Evolutionary conservation across 1,140 invertebrate species (phyloP).

Genomic region (Epicauta chinensis): DNA sequence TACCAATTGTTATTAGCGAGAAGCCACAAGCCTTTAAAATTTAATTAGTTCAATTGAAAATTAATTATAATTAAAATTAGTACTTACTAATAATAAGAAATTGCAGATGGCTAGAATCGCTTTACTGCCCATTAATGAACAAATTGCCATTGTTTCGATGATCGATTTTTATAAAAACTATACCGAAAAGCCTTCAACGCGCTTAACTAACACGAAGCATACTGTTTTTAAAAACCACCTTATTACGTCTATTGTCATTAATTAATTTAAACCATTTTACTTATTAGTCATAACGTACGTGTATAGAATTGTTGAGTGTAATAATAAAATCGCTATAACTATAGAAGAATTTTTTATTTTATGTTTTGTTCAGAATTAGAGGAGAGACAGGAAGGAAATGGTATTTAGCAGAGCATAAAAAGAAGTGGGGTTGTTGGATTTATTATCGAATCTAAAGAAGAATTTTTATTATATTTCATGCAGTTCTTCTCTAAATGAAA

Average conservation of each 20-base stretch:
- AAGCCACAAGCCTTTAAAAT: constrained; percentile 61
- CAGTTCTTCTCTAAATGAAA: neutral
- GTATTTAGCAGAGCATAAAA: constrained; percentile 37
- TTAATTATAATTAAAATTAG: neutral
- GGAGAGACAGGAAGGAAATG: constrained; percentile 38
- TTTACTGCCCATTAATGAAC: constrained; percentile 34
- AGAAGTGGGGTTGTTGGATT: constrained; percentile 21
- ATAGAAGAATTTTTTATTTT: constrained; percentile 8
- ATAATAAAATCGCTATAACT: constrained; percentile 4
- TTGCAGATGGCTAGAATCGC: constrained; percentile 31
- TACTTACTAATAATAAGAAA: constrained; percentile 32
- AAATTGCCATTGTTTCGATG: constrained; percentile 23
- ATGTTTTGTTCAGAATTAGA: constrained; percentile 5
- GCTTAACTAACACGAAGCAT: neutral
- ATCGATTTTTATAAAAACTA: neutral
- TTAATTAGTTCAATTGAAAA: neutral
- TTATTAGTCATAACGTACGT: constrained; percentile 13
- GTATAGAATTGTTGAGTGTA: constrained; percentile 9
- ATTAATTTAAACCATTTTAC: constrained; percentile 5
- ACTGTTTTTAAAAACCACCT: neutral
- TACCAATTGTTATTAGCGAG: constrained; percentile 59
- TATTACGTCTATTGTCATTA: neutral
- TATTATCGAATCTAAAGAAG: neutral
- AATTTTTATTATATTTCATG: neutral
- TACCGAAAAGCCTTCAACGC: neutral